Percentiles rank a stretch among this genome's conserved stretches.
phyloP scores from a whole-genome alignment of 2,797 vertebrate genomes.

The Ispidina picta region DNA sequence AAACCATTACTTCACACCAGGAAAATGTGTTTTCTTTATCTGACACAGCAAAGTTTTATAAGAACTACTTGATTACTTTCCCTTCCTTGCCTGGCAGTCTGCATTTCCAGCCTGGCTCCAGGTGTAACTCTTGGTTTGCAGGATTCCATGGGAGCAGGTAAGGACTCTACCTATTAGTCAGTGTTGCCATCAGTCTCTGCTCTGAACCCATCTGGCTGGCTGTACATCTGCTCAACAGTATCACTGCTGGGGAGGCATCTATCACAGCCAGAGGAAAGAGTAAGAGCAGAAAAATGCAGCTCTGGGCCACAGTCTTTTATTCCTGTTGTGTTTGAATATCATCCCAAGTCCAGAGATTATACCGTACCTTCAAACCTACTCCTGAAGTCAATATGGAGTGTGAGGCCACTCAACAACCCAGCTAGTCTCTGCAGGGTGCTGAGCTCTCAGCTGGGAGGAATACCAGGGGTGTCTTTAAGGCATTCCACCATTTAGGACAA shows the following conservation, averaged over 20 bases:
- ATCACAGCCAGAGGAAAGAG: not conserved
- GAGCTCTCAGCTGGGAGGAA: not conserved
- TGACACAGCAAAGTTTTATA: not conserved
- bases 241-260: not conserved
- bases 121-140: not conserved
- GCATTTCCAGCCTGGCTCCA: not conserved
- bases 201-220: not conserved
- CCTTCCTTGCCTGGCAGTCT: not conserved
- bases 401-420: not conserved
- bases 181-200: not conserved
- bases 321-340: not conserved
- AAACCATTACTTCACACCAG: not conserved
- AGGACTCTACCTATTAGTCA: not conserved
- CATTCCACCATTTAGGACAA: not conserved
- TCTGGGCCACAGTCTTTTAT: not conserved
- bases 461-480: not conserved
- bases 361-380: not conserved
- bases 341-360: not conserved
- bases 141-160: rapidly evolving
- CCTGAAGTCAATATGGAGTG: not conserved
- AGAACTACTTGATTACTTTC: not conserved
- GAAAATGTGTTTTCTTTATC: not conserved
- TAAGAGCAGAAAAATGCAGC: not conserved
- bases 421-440: not conserved
- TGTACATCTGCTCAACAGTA: not conserved